Evolutionary conservation across 2,888 invertebrate genomes (phyloP), one percentile per base, ranked within the genome.

Genomic region (Amaurobius ferox): DNA sequence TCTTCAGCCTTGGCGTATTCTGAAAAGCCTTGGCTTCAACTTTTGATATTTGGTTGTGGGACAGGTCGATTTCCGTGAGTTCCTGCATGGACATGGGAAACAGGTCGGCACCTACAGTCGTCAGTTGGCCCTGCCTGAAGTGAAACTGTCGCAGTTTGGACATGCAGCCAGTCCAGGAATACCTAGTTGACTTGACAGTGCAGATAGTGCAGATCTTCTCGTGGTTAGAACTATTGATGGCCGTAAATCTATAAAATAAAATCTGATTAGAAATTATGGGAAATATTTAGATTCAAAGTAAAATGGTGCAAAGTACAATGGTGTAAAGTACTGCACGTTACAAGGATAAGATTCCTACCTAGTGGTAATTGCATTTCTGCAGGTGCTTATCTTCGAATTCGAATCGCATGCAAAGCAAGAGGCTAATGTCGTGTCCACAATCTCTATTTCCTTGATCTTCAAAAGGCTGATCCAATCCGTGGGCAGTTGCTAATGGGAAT

Each of bases 401-500:
- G 48, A 32, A 16, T 66, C 48, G 28, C 83, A 85, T 1, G 77
- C 83, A 64, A 85, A 85, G 26, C 72, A 55, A 7, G 71, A 23
- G 0, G 83, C 32, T 35, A 85, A 66, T 1, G 72, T 48, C 2
- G 77, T 77, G 29, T 85, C 83, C 0, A 71, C 77, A 11, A 85
- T 77, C 55, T 85, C 77, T 6, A 77, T 23, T 19, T 85, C 83
- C 9, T 77, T 85, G 13, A 77, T 66, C 19, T 40, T 77, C 0
- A 85, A 39, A 0, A 72, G n/a, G 5, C 77, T 77, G 11, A 85
- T 23, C 83, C 83, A 85, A 19, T 85, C 72, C 1, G 72, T 28
- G 0, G 83, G 83, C 7, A 85, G 40, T 0, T 32, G 55, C 55
- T 55, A 16, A 55, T 6, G 16, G 5, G 11, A 23, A 23, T 44